These are phyloP conservation scores for Ctenicera cuprea DNA, from an alignment of 2,888 invertebrate species.

Conservation along the genomic window DNA sequence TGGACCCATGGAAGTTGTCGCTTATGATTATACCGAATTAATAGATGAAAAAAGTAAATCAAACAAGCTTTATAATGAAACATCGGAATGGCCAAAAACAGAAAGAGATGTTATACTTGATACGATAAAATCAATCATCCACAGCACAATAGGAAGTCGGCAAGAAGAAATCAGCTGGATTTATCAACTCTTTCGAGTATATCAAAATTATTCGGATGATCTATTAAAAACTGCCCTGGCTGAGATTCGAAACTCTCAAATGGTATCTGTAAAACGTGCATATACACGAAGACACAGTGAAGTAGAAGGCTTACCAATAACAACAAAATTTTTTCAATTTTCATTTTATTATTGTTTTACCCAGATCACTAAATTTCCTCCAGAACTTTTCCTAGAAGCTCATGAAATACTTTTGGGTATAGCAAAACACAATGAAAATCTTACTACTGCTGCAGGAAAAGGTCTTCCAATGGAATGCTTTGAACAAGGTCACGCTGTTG, in stretches of 20 bases:
- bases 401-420: slow-evolving; percentile 59
- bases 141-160: slow-evolving; percentile 79
- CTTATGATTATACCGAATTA: slow-evolving; percentile 32
- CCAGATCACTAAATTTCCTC: slow-evolving; percentile 71
- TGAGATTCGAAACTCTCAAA: slow-evolving; percentile 76
- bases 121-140: slow-evolving; percentile 77
- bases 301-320: slow-evolving; percentile 64
- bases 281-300: slow-evolving; percentile 61
- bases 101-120: slow-evolving; percentile 74
- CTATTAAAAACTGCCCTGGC: slow-evolving; percentile 77
- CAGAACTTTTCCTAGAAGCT: slow-evolving; percentile 70
- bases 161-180: slow-evolving; percentile 79
- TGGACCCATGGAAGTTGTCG: slow-evolving; percentile 23
- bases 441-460: slow-evolving; percentile 1
- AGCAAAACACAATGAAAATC: slow-evolving; percentile 49
- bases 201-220: slow-evolving; percentile 82
- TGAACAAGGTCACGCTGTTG: slow-evolving; percentile 72
- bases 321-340: slow-evolving; percentile 71
- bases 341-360: slow-evolving; percentile 66
- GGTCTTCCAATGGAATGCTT: slow-evolving; percentile 53
- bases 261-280: slow-evolving; percentile 76
- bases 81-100: slow-evolving; percentile 18
- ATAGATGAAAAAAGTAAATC: neutral
- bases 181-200: slow-evolving; percentile 82
- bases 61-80: slow-evolving; percentile 10